A percentile compares a stretch with the other conserved stretches of the same genome.
phyloP scores from a whole-genome alignment of 2,888 invertebrate genomes.

The Cantharis flavilabris region DNA sequence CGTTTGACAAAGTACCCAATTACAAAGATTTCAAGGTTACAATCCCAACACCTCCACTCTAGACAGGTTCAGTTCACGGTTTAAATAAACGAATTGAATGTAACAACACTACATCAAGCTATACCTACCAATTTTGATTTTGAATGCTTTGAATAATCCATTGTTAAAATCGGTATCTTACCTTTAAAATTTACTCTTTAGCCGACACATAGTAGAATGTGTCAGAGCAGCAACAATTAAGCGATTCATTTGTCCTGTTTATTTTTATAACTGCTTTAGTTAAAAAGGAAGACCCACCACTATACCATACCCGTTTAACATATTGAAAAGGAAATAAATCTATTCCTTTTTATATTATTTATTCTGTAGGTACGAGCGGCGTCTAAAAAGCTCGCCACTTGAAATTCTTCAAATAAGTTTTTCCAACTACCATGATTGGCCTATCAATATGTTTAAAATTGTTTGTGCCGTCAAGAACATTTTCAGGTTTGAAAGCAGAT shows the following conservation, averaged over 20 bases:
- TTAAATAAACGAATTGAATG: slow-evolving; percentile 26
- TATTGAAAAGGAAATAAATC: neutral
- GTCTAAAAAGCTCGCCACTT: neutral
- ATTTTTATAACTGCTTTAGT: neutral
- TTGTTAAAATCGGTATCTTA: neutral
- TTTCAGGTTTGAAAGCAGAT: no score
- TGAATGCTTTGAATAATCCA: slow-evolving; percentile 11
- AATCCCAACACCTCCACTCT: slow-evolving; percentile 33
- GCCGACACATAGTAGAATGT: neutral
- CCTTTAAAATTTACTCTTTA: neutral
- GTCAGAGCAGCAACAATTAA: neutral
- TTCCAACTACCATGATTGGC: no score
- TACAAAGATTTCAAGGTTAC: slow-evolving; percentile 32
- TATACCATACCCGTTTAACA: neutral
- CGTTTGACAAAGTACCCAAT: slow-evolving; percentile 30
- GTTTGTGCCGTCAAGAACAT: no score
- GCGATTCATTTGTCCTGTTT: neutral
- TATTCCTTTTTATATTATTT: neutral
- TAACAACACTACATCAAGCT: slow-evolving; percentile 17
- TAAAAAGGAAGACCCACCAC: neutral
- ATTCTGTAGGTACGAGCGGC: neutral
- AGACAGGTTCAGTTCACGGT: slow-evolving; percentile 24
- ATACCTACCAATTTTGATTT: slow-evolving; percentile 23
- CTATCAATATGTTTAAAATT: no score
- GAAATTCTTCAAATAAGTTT: no score